phyloP scores from a whole-genome alignment of 2,113 vertebrate species.

The Geococcyx californianus region DNA sequence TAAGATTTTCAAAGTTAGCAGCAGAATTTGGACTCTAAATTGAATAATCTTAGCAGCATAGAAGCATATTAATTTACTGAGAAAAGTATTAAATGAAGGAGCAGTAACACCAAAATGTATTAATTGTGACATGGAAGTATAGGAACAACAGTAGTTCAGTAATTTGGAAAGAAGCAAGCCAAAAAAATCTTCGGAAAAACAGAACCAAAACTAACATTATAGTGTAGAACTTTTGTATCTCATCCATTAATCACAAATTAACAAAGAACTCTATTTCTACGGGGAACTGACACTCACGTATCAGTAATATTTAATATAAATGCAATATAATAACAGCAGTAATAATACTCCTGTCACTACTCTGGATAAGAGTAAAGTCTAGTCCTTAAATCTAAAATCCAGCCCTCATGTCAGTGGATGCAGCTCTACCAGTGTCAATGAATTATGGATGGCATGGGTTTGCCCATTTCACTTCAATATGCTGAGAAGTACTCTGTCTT shows the following conservation, averaged over 20 bases:
- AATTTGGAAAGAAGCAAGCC: background rate
- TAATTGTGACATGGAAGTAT: background rate
- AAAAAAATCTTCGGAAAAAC: background rate
- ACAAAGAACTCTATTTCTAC: background rate
- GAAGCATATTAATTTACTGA: slow-evolving; percentile 4
- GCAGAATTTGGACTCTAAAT: slow-evolving; percentile 1
- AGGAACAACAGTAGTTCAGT: background rate
- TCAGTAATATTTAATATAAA: background rate
- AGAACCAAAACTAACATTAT: background rate
- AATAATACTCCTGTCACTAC: background rate
- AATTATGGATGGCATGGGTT: background rate
- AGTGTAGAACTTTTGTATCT: background rate
- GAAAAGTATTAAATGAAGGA: background rate
- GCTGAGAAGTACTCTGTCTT: background rate
- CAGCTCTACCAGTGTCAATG: background rate
- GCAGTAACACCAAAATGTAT: background rate
- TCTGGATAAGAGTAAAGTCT: background rate
- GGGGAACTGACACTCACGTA: background rate
- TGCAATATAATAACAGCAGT: background rate
- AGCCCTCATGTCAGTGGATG: background rate
- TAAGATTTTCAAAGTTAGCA: background rate
- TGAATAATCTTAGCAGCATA: background rate
- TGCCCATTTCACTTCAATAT: background rate
- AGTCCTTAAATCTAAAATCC: background rate
- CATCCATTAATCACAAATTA: background rate